A percentile compares a stretch with the other conserved stretches of the same genome.
Evolutionary conservation across 2,797 vertebrate species (phyloP).

Genomic region (Petrocephalus schoutedeni): DNA sequence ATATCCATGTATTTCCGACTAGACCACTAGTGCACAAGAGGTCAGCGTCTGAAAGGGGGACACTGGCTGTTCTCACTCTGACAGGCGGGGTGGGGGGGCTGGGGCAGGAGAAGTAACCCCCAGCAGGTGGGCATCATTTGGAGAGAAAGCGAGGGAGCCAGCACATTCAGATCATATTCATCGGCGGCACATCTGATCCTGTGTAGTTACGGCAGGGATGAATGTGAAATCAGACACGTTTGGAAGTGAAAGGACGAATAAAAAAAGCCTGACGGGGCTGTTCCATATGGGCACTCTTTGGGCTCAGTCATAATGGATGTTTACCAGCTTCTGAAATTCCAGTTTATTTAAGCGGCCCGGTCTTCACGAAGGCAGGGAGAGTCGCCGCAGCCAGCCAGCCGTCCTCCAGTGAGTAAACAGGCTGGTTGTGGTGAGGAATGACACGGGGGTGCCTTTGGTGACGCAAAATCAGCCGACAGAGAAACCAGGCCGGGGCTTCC

Average conservation of each 20-base stretch:
- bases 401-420: neutral
- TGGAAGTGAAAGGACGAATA: neutral
- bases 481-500: neutral
- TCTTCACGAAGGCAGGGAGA: neutral
- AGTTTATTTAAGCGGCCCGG: neutral
- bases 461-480: neutral
- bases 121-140: conserved; percentile 5
- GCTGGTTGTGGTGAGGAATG: too few relatives aligned
- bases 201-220: neutral
- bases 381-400: neutral
- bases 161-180: neutral
- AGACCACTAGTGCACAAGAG: neutral
- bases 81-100: neutral
- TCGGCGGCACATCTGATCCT: neutral
- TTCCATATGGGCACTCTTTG: neutral
- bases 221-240: neutral
- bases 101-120: neutral
- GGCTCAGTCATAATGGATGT: neutral
- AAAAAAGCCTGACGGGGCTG: neutral
- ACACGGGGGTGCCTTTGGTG: neutral
- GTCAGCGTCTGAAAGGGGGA: neutral
- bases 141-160: neutral
- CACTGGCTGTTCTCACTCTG: neutral
- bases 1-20: neutral
- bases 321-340: conserved; percentile 11